Evolutionary conservation across 2,797 vertebrate genomes (phyloP).

Genomic region (Bufotes viridis): DNA sequence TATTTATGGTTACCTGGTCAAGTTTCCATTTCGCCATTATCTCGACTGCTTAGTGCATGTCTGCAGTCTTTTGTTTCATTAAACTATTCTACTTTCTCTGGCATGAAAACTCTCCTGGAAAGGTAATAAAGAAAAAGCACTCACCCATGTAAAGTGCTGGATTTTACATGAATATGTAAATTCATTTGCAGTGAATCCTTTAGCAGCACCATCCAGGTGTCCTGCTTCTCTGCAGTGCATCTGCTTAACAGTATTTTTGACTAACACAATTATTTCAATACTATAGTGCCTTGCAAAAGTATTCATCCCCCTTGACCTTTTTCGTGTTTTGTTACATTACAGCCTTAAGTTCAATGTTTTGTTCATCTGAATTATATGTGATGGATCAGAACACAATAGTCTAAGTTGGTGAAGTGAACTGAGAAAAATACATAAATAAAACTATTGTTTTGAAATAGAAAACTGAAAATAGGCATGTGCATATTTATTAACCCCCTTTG

Average conservation of each 20-base stretch:
- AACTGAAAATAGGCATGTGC: too few relatives aligned
- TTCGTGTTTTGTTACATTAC: too few relatives aligned
- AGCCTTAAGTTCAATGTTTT: too few relatives aligned
- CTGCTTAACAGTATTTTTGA: slow-evolving; percentile 12
- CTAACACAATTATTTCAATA: neutral
- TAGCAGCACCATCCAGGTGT: slow-evolving; percentile 18
- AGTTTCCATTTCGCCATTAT: neutral
- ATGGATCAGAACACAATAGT: too few relatives aligned
- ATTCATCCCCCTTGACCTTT: too few relatives aligned
- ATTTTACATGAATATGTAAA: slow-evolving; percentile 30
- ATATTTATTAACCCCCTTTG: too few relatives aligned
- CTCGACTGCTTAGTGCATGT: neutral
- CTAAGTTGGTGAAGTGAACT: too few relatives aligned
- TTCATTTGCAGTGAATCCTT: slow-evolving; percentile 27
- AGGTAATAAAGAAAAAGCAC: slow-evolving; percentile 25
- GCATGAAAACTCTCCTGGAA: slow-evolving; percentile 25
- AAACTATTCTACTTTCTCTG: slow-evolving; percentile 20
- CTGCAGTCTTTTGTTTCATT: slow-evolving; percentile 24
- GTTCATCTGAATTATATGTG: too few relatives aligned
- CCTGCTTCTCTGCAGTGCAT: slow-evolving; percentile 12
- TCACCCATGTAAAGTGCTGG: slow-evolving; percentile 22
- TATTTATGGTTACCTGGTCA: neutral
- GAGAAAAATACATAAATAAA: too few relatives aligned
- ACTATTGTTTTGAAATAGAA: too few relatives aligned
- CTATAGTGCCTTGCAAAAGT: too few relatives aligned